Evolutionary conservation across 2,113 vertebrate species (phyloP), one percentile per base, ranked within the genome.

Genomic region (Pachypanchax playfairii): DNA sequence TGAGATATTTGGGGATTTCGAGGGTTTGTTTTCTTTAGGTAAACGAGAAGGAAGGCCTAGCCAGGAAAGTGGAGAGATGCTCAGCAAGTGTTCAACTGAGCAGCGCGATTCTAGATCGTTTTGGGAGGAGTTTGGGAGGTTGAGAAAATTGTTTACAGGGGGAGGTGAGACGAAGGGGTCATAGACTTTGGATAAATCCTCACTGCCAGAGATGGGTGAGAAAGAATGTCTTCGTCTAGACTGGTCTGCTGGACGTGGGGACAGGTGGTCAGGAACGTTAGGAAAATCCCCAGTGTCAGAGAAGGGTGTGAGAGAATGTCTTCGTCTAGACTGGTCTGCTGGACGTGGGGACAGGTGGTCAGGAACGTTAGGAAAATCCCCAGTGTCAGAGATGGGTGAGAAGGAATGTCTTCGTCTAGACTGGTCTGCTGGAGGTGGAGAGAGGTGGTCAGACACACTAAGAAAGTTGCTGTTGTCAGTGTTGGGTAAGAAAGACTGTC

Each of bases 351-450:
- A 29, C 4, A 29, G 36, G 13, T 22, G 9, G 33, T 21, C 9
- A 44, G 44, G 50, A 21, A 74, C 43, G 3, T 18, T 4, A 4
- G 85, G 72, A 15, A 55, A 7, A 25, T 38, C 31, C 4, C 31
- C 20, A 25, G 0, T n/a, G 20, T 1, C 3, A 1, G 18, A 13
- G 8, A 26, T 1, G 12, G 42, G 51, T 63, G 83, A 71, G 70
- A 11, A 56, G 10, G 76, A 62, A 25, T 4, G 50, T 11, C 25
- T 56, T 1, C 47, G 6, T 43, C 7, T 68, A 15, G 11, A 5
- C 5, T 14, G 13, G 6, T 9, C 6, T 0, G 17, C 1, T 35
- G 33, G 11, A 13, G 33, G 33, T 35, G 33, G 33, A 12, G 11
- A 35, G 33, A 35, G 13, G 12, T 9, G 33, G 33, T 35, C 33